Base-by-base conservation (phyloP, 1,140 invertebrate species). In the Nasonia longicornis region DNA sequence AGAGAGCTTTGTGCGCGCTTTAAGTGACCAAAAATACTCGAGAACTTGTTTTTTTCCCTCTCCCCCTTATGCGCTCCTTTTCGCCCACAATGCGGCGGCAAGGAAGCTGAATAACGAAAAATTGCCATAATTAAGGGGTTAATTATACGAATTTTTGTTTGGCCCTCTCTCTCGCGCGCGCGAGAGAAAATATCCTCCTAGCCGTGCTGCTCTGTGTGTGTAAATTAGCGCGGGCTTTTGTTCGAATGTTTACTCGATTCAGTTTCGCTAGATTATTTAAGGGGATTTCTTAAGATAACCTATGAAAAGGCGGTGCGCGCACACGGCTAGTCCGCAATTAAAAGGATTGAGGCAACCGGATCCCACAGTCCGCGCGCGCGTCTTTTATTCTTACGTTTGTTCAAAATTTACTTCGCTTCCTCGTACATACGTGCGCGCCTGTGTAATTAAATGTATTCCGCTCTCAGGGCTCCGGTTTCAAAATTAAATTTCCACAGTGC, bases 21-120 rank as follows among this genome's bases (percentile, higher is more conserved):
- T 79, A 82, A 82, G 81, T 82, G 81, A 82, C 81, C 81, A 79
- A 82, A 82, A 82, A 79, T 79, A 82, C 81, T 79, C 71, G 77
- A 79, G 77, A 71, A 79, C 79, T 82, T 14, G 52, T 58, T 58
- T 77, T 81, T 81, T 71, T 12, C 64, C 35, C 26, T 38, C 42
- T 31, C 31, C 22, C 14, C 29, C 22, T 26, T 3, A 22, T 8
- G 66, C 26, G 16, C 52, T 58, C 52, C 52, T 58, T 38, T 71
- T 38, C 29, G 16, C 26, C 52, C 73, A 35, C 73, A 70, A 77
- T 72, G 76, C 69, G 81, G 77, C 52, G n/a, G 52, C 52, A 82
- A 82, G 81, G 81, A 82, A 76, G 81, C 35, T 79, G 77, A 76
- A 82, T 82, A 82, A 82, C 81, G 81, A 82, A 82, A 82, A 82